Conservation (phyloP, 1,140 invertebrate genomes). For the Schmidtea mediterranea region DNA sequence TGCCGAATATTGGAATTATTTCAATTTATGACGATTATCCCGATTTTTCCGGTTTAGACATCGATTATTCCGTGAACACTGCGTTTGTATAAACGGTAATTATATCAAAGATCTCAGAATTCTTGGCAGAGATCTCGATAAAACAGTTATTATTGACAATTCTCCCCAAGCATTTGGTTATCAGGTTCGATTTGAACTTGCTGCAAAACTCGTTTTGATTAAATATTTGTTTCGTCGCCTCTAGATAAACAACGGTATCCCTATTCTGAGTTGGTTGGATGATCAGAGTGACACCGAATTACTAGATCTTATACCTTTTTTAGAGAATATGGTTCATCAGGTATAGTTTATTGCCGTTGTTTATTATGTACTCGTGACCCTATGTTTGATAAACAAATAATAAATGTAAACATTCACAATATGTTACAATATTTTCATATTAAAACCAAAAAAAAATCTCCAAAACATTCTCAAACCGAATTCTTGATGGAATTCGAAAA, state of each 20-base stretch:
- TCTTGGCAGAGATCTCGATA: constrained; percentile 61
- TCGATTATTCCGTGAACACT: constrained; percentile 71
- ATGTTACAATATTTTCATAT: too few species aligned
- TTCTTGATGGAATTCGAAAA: too few species aligned
- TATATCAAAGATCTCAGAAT: constrained; percentile 85
- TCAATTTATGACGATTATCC: too few species aligned
- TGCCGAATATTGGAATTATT: too few species aligned
- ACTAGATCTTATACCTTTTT: constrained; percentile 65
- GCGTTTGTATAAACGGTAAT: constrained; percentile 73
- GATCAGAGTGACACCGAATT: constrained; percentile 64
- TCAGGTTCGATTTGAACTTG: constrained; percentile 45
- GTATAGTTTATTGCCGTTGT: too few species aligned
- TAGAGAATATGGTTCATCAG: constrained; percentile 36
- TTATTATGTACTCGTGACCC: too few species aligned
- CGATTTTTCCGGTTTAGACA: too few species aligned
- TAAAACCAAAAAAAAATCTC: too few species aligned
- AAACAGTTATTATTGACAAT: constrained; percentile 70
- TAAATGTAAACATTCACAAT: too few species aligned
- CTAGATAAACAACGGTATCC: constrained; percentile 76
- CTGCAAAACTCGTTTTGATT: too few species aligned
- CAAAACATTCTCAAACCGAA: too few species aligned
- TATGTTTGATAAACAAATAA: too few species aligned
- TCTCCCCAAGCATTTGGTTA: constrained; percentile 70
- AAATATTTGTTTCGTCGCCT: constrained; percentile 14
- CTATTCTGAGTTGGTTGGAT: constrained; percentile 86